Evolutionary conservation across 2,888 invertebrate genomes (phyloP), one percentile per base, ranked within the genome.

Genomic region (Lobophora halterata): DNA sequence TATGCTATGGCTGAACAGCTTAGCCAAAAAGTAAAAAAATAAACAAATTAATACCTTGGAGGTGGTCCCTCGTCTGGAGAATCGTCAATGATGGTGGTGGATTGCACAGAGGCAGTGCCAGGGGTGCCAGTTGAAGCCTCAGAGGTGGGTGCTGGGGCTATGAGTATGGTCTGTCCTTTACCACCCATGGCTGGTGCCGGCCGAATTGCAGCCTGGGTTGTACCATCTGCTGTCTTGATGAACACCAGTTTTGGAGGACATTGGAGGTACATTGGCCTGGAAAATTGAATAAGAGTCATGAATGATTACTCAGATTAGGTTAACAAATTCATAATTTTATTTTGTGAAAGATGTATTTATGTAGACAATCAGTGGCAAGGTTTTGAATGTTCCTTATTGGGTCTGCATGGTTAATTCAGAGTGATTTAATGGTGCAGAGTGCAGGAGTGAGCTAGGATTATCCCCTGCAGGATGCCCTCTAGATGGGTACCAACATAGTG

Each of bases 241-340:
- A 88, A 88, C 1, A 88, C 88, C 29, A 88, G 60, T 40, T 88
- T 88, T 2, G 88, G 88, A 2, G 88, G 88, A 1, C 87, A n/a
- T n/a, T n/a, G 87, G 8, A 88, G 85, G 51, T 88, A 88, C 80
- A 88, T 83, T 35, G 88, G 88, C 35, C 88, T 85, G 59, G 34
- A 58, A 40, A 25, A 19, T 3, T 9, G 13, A 1, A 7, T 3
- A 11, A 6, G 16, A 8, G 11, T 21, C 16, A 10, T 18, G 4
- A 30, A 11, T 20, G 6, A 17, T 27, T 52, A 82, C 85, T n/a
- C n/a, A n/a, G n/a, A n/a, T n/a, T n/a, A n/a, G n/a, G n/a, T n/a
- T n/a, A n/a, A n/a, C n/a, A n/a, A n/a, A n/a, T n/a, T n/a, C n/a
- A n/a, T n/a, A n/a, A n/a, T n/a, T n/a, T n/a, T n/a, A n/a, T n/a